Conservation (phyloP, 2,113 vertebrate genomes). For the Zonotrichia leucophrys region DNA sequence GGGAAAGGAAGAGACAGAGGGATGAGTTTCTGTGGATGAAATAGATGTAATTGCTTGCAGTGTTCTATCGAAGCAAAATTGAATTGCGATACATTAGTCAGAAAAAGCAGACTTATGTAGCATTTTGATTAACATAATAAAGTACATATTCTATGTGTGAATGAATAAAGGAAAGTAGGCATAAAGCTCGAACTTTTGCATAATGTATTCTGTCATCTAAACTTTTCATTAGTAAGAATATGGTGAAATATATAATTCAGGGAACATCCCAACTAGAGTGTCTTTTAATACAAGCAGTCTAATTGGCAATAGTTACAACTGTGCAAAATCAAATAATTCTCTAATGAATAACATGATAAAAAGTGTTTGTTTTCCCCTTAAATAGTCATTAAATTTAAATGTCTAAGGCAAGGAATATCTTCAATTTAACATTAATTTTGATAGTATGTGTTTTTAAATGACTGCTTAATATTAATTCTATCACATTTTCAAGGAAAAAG, state of each 20-base stretch:
- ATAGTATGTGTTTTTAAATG: constrained; percentile 37
- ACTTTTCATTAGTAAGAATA: constrained; percentile 53
- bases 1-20: neutral
- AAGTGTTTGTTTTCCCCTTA: constrained; percentile 39
- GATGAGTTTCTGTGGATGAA: neutral
- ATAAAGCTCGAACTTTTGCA: neutral
- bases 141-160: neutral
- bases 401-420: constrained; percentile 42
- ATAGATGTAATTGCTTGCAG: neutral
- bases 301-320: constrained; percentile 25
- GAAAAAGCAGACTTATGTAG: constrained; percentile 1
- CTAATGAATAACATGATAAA: constrained; percentile 47
- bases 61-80: neutral
- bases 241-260: constrained; percentile 33
- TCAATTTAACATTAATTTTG: constrained; percentile 43
- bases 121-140: constrained; percentile 12
- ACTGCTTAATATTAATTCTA: constrained; percentile 53
- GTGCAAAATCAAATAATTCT: constrained; percentile 52
- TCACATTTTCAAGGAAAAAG: constrained; percentile 28
- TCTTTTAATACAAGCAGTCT: constrained; percentile 40
- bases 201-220: neutral
- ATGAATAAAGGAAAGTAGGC: neutral
- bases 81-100: neutral
- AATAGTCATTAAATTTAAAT: constrained; percentile 55
- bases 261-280: neutral